Percentiles rank a stretch among this genome's conserved stretches.
Evolutionary conservation across 2,797 vertebrate species (phyloP).

Genomic region (Columba guinea): DNA sequence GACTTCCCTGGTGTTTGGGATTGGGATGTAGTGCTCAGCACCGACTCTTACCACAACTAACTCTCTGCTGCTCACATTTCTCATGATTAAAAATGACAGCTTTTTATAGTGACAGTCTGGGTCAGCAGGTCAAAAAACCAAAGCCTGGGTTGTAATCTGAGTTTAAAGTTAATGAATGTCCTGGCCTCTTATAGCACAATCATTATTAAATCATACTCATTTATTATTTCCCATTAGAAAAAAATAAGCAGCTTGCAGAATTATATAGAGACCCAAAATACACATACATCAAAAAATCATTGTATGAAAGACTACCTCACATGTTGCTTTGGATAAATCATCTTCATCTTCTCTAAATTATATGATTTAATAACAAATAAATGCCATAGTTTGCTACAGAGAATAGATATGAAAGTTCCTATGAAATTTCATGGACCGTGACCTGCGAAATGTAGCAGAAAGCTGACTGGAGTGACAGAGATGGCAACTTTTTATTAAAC

Average conservation of each 20-base stretch:
- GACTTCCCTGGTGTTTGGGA: background rate
- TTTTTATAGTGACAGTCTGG: background rate
- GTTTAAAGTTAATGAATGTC: background rate
- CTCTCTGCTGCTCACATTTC: background rate
- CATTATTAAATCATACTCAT: background rate
- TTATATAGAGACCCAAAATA: background rate
- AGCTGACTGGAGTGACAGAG: slow-evolving; percentile 17
- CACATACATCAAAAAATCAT: background rate
- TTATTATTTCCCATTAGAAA: background rate
- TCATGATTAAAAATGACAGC: background rate
- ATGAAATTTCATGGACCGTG: slow-evolving; percentile 44
- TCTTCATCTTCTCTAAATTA: slow-evolving; percentile 30
- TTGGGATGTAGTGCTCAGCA: background rate
- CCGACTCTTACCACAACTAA: background rate
- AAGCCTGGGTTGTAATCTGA: background rate
- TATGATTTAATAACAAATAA: slow-evolving; percentile 43
- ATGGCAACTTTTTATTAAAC: slow-evolving; percentile 3
- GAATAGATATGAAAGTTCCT: slow-evolving; percentile 13
- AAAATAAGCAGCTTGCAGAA: background rate
- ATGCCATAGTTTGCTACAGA: background rate
- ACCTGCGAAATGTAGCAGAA: slow-evolving; percentile 34
- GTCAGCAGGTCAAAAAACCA: slow-evolving; percentile 2
- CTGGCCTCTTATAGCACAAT: background rate
- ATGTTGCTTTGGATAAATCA: background rate
- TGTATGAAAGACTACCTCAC: background rate